Conservation (phyloP, 1,140 invertebrate species). For the Diuraphis noxia region DNA sequence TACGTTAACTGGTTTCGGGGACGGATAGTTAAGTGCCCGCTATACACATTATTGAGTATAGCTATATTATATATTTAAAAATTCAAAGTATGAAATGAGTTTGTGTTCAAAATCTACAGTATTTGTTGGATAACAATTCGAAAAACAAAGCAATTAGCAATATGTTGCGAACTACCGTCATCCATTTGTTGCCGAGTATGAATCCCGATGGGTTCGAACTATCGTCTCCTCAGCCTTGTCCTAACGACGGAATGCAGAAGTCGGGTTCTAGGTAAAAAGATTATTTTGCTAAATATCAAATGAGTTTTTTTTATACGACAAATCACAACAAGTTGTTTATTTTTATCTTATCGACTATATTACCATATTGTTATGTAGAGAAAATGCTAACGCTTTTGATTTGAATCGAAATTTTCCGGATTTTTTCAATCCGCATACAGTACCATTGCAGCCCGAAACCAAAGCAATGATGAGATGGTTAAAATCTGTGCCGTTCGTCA, state of each 20-base stretch:
- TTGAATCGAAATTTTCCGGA: conserved; percentile 89
- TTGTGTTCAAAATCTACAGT: conserved; percentile 61
- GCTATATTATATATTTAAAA: neutral
- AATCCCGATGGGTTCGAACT: conserved; percentile 89
- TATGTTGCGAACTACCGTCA: conserved; percentile 81
- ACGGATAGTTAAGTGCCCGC: neutral
- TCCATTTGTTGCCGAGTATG: conserved; percentile 88
- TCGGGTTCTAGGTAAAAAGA: neutral
- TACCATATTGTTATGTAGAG: conserved; percentile 61
- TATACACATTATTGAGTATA: neutral
- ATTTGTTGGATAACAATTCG: conserved; percentile 85
- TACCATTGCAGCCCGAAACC: conserved; percentile 79
- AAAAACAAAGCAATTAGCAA: conserved; percentile 72
- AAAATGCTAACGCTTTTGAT: conserved; percentile 78
- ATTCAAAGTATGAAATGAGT: neutral
- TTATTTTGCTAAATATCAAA: neutral
- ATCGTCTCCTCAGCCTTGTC: conserved; percentile 55
- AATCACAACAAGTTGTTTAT: neutral
- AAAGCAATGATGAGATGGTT: conserved; percentile 91
- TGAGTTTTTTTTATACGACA: neutral
- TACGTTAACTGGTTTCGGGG: neutral
- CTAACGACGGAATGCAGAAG: neutral
- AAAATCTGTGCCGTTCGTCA: conserved; percentile 80
- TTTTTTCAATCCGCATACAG: conserved; percentile 63
- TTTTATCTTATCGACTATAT: neutral